A percentile compares a stretch with the other conserved stretches of the same genome.
These are phyloP conservation scores for Habropoda laboriosa DNA, from an alignment of 1,140 invertebrate genomes.

Conservation along the genomic window DNA sequence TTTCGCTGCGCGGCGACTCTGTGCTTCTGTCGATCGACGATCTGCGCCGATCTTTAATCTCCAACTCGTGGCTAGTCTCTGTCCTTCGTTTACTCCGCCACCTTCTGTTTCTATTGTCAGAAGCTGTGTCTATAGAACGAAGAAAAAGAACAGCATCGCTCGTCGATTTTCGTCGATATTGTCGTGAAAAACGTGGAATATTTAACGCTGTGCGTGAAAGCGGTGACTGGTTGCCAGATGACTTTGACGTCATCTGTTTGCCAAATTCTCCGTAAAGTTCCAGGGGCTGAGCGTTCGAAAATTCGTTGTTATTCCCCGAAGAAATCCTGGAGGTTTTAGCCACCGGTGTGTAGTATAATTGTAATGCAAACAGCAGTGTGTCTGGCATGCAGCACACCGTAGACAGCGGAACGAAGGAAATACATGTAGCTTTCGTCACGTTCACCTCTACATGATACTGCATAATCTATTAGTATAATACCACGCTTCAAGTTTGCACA, in stretches of 20 bases:
- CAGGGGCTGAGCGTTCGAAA: background rate
- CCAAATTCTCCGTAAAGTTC: background rate
- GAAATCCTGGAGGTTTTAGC: background rate
- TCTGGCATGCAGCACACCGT: background rate
- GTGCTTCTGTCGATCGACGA: constrained; percentile 30
- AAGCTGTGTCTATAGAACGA: too few species aligned
- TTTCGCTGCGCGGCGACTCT: background rate
- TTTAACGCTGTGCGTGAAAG: background rate
- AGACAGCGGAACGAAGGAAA: background rate
- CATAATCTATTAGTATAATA: constrained; percentile 1
- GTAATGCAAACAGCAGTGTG: background rate
- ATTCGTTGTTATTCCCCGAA: background rate
- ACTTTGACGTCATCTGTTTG: background rate
- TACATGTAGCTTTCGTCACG: background rate
- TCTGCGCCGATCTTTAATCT: constrained; percentile 32
- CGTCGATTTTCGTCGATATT: too few species aligned
- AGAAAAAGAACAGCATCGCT: too few species aligned
- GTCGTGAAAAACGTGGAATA: background rate
- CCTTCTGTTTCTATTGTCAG: too few species aligned
- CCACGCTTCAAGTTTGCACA: too few species aligned
- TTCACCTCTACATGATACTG: background rate
- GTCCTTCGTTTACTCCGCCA: too few species aligned
- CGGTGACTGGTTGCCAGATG: constrained; percentile 5
- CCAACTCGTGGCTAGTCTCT: too few species aligned
- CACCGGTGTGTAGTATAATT: background rate